These are phyloP conservation scores for Macropodus opercularis DNA, from an alignment of 2,797 vertebrate species.

Conservation along the genomic window DNA sequence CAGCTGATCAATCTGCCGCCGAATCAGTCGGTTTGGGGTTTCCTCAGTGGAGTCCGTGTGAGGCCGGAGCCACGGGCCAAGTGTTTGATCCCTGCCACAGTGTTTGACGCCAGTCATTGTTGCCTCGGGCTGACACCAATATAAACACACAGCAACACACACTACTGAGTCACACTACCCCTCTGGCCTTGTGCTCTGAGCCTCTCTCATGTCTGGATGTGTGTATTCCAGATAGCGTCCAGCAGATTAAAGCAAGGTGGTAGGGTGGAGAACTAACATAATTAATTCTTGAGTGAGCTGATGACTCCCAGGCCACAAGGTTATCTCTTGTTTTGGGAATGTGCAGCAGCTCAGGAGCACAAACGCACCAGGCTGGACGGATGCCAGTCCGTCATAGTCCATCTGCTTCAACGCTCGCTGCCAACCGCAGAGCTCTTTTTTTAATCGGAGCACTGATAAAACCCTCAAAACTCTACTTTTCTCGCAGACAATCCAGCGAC, in stretches of 20 bases:
- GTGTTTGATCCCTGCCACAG: constrained; percentile 48
- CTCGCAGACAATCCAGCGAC: constrained; percentile 6
- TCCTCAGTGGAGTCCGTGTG: constrained; percentile 18
- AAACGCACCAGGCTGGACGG: constrained; percentile 23
- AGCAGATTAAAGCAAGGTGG: constrained; percentile 44
- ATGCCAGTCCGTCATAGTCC: constrained; percentile 38
- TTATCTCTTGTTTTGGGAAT: constrained; percentile 40
- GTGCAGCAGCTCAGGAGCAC: constrained; percentile 35
- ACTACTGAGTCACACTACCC: constrained; percentile 31
- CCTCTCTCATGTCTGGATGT: constrained; percentile 10
- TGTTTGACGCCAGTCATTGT: constrained; percentile 45
- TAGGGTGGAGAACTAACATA: constrained; percentile 32
- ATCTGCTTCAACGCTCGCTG: constrained; percentile 32
- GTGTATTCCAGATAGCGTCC: constrained; percentile 33
- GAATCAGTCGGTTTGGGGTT: constrained; percentile 19
- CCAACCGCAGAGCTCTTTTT: constrained; percentile 20
- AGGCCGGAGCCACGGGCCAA: constrained; percentile 30
- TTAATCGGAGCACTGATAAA: constrained; percentile 15
- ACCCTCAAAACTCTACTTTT: constrained; percentile 21
- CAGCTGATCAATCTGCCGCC: constrained; percentile 20
- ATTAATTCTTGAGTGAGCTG: constrained; percentile 41
- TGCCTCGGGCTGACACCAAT: constrained; percentile 29
- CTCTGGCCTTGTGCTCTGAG: constrained; percentile 5
- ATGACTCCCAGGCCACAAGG: constrained; percentile 15
- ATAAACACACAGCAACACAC: constrained; percentile 4